Conservation (phyloP, 2,113 vertebrate genomes). For the Muntiacus reevesi region DNA sequence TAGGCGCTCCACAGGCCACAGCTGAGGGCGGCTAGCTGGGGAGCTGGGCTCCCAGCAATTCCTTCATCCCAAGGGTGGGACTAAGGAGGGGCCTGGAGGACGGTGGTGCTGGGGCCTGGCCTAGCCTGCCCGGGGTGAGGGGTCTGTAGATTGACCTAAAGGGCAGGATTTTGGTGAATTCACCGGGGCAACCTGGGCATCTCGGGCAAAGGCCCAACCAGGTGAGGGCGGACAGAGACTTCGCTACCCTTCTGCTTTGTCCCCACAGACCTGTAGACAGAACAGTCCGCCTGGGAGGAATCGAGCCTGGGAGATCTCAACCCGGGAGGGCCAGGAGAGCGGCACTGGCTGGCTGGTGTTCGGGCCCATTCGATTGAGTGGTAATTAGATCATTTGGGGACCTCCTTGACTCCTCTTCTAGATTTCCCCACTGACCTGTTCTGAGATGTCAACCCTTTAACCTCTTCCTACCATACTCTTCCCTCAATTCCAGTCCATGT, state of each 20-base stretch:
- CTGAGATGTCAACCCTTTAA: background rate
- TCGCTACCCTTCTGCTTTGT: background rate
- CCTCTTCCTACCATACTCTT: background rate
- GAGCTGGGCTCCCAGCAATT: accelerated
- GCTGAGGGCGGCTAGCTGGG: accelerated
- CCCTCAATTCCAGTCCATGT: background rate
- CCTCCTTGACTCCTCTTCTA: background rate
- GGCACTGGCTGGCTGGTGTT: background rate
- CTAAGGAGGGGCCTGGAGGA: background rate
- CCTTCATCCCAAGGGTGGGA: accelerated
- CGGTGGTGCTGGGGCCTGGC: background rate
- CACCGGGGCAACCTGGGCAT: background rate
- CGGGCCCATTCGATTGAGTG: background rate
- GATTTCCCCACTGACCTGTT: background rate
- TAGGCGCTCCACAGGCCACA: accelerated
- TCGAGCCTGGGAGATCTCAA: background rate
- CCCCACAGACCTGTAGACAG: background rate
- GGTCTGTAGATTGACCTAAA: background rate
- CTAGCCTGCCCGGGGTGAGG: background rate
- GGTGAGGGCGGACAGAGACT: background rate
- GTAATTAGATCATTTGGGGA: background rate
- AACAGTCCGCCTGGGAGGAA: background rate
- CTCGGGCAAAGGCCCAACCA: background rate
- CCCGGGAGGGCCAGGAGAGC: background rate
- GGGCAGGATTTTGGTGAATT: background rate